phyloP scores from a whole-genome alignment of 1,140 invertebrate species.

The Panulirus ornatus region DNA sequence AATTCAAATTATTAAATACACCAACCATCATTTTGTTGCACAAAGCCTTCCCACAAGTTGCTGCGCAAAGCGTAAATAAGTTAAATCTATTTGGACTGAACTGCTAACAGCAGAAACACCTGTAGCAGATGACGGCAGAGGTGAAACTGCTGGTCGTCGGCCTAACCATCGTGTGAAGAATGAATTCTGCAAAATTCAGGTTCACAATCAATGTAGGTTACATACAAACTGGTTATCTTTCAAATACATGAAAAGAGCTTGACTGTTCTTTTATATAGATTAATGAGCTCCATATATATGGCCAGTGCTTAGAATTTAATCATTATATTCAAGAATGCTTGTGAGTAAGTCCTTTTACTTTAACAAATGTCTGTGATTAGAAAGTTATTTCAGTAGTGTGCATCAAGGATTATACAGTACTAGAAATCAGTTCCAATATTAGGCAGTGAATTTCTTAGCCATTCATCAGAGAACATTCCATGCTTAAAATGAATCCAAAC shows the following conservation, averaged over 20 bases:
- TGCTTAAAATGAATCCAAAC: no score
- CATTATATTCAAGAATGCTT: not conserved
- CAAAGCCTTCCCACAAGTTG: slow-evolving; percentile 40
- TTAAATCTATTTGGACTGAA: slow-evolving; percentile 26
- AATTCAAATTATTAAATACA: no score
- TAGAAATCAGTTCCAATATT: no score
- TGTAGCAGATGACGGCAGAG: slow-evolving; percentile 13
- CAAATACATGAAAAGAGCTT: no score
- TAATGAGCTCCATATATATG: not conserved
- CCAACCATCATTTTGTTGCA: slow-evolving; percentile 43
- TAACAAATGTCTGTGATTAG: not conserved
- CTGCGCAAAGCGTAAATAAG: slow-evolving; percentile 48
- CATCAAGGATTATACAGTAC: no score
- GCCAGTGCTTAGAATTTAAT: not conserved
- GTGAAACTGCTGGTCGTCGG: slow-evolving; percentile 41
- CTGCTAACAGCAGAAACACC: slow-evolving; percentile 1
- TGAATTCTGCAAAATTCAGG: slow-evolving; percentile 45
- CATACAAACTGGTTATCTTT: not conserved
- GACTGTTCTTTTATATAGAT: no score
- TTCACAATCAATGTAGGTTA: no score
- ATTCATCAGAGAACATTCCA: no score
- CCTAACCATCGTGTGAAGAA: slow-evolving; percentile 52
- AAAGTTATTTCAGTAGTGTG: no score
- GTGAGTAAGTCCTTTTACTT: not conserved
- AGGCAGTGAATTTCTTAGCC: no score